Base-by-base conservation (phyloP, 2,888 invertebrate species). In the Apamea crenata region DNA sequence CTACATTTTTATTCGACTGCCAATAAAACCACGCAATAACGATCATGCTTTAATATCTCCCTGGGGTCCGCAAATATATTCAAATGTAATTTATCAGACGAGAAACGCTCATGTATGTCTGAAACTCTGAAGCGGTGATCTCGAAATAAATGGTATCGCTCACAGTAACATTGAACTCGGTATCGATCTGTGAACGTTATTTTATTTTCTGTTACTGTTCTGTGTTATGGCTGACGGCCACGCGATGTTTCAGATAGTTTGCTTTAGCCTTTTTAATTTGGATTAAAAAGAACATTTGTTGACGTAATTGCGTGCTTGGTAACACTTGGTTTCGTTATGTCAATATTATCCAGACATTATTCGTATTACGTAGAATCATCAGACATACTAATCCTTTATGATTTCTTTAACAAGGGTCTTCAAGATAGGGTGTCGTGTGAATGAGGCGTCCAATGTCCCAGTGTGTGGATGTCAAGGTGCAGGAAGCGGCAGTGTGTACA, bases 21-120 rank as follows among this genome's bases (percentile, higher is more conserved):
- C 88, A 91, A 93, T 93, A 93, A 93, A 93, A 93, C 88, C 80
- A 75, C 85, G 88, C 89, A 90, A 90, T 91, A 91, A 89, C 87
- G 88, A 89, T 92, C 91, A 90, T 88, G 90, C 90, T 90, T 91
- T 91, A 91, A 92, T 91, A 89, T 83, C 73, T 84, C 87, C 68
- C 29, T 47, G 88, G 92, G 91, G 89, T 80, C 76, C 84, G 82
- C 77, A 88, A 91, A 93, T 93, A 88, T 92, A 92, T 93, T 92
- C 89, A 90, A 92, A 91, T 90, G 86, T 85, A 90, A 89, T 88
- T 86, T 83, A 87, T 87, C 86, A 86, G 87, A 84, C 83, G 81
- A 80, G 68, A 75, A 74, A 68, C 56, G 50, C 68, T 74, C 53
- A 67, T 74, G 59, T 76, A 71, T 56, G 36, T 47, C 69, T 63